Percentiles rank a stretch among this genome's conserved stretches.
Conservation (phyloP, 92 coral and sea anemone genomes). For the Epizoanthus rinbou region DNA sequence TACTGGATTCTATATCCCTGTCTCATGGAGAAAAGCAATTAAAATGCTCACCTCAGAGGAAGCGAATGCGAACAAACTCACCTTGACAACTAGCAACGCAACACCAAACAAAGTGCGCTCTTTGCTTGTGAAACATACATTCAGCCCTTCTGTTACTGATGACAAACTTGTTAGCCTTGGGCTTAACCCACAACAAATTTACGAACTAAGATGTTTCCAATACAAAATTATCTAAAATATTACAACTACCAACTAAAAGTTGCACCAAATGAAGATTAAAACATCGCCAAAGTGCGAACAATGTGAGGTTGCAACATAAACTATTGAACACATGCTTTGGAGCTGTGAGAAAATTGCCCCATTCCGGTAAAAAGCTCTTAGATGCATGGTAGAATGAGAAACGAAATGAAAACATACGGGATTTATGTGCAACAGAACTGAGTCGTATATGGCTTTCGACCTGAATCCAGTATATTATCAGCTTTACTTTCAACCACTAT, state of each 20-base stretch:
- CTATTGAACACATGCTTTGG: no score
- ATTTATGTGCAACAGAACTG: background rate
- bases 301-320: background rate
- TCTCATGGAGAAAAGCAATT: slow-evolving; percentile 15
- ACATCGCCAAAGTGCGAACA: slow-evolving; percentile 3
- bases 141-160: slow-evolving; percentile 17
- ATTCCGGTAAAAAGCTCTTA: background rate
- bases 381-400: background rate
- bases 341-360: background rate
- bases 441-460: no score
- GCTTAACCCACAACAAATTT: no score
- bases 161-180: background rate
- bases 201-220: slow-evolving; percentile 30
- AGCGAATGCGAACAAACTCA: no score
- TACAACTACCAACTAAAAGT: slow-evolving; percentile 9
- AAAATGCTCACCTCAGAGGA: background rate
- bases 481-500: no score
- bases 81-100: no score
- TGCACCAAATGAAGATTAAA: slow-evolving; percentile 13
- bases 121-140: slow-evolving; percentile 3
- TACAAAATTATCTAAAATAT: slow-evolving; percentile 22
- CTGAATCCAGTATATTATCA: no score
- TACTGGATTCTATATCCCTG: background rate
- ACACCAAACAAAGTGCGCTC: no score
- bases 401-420: background rate